Evolutionary conservation across 92 coral and sea anemone genomes (phyloP).

Genomic region (Palythoa grandiflora): DNA sequence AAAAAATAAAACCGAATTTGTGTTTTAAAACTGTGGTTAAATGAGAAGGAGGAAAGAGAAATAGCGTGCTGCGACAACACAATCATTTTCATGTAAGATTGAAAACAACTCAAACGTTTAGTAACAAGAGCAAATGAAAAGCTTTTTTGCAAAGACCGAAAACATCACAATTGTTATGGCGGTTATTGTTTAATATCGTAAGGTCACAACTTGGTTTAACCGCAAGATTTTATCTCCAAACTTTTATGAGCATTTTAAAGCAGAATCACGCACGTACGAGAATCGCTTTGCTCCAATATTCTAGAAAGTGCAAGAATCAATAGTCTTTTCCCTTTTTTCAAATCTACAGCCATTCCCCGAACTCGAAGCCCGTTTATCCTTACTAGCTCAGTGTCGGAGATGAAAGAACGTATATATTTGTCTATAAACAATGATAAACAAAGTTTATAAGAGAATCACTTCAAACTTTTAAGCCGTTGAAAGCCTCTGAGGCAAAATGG

Average conservation of each 20-base stretch:
- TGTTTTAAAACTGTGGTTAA: not conserved
- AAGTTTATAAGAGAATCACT: slow-evolving; percentile 2
- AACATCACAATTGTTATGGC: not conserved
- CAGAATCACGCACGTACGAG: not conserved
- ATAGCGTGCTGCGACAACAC: not conserved
- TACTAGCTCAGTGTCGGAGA: not conserved
- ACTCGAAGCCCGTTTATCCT: not conserved
- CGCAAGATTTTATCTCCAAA: slow-evolving; percentile 12
- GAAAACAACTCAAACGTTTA: not conserved
- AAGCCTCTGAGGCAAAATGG: not conserved
- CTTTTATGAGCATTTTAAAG: not conserved
- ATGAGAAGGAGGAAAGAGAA: not conserved
- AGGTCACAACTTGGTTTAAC: not conserved
- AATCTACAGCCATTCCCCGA: not conserved
- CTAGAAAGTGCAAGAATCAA: not conserved
- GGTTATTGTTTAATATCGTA: not conserved
- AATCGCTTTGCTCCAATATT: not conserved
- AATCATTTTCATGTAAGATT: not conserved
- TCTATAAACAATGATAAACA: not conserved
- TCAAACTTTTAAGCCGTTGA: slow-evolving; percentile 12
- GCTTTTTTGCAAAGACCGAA: not conserved
- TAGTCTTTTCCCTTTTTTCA: not conserved
- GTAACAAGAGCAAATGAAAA: not conserved
- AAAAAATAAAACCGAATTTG: no score
- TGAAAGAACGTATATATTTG: not conserved